Conservation (phyloP, 2,797 vertebrate species). For the Jordanella pulchra region DNA sequence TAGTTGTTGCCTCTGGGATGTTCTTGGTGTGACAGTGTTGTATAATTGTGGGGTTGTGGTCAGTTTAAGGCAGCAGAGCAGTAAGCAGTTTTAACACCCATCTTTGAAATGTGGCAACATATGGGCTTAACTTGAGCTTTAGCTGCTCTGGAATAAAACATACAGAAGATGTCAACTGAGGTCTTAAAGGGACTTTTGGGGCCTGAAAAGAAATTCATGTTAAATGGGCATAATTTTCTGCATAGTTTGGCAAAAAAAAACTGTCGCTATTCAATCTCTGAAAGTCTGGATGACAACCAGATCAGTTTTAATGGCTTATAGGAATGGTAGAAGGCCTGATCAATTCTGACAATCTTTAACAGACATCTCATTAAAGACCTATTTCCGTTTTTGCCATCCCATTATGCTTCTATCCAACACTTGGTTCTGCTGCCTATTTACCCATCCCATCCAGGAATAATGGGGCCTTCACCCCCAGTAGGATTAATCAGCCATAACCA, state of each 20-base stretch:
- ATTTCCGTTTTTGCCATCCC: constrained; percentile 58
- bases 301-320: constrained; percentile 61
- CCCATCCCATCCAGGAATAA: constrained; percentile 68
- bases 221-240: constrained; percentile 33
- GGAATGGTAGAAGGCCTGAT: constrained; percentile 52
- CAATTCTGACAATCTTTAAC: constrained; percentile 70
- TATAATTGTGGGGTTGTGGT: constrained; percentile 23
- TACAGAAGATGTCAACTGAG: constrained; percentile 11
- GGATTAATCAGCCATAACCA: constrained; percentile 83
- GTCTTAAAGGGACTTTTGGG: constrained; percentile 26
- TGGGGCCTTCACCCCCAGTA: constrained; percentile 70
- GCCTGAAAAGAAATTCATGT: constrained; percentile 36
- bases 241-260: constrained; percentile 31
- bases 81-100: constrained; percentile 18
- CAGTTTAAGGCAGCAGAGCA: constrained; percentile 17
- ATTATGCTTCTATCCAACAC: constrained; percentile 62
- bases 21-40: constrained; percentile 44
- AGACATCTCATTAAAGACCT: constrained; percentile 70
- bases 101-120: constrained; percentile 28
- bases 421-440: constrained; percentile 65
- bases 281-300: constrained; percentile 53
- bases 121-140: constrained; percentile 22
- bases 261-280: constrained; percentile 40
- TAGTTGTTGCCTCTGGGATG: constrained; percentile 58
- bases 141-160: constrained; percentile 18